Evolutionary conservation across 1,140 invertebrate genomes (phyloP).

Genomic region (Panagrolaimus sp.): DNA sequence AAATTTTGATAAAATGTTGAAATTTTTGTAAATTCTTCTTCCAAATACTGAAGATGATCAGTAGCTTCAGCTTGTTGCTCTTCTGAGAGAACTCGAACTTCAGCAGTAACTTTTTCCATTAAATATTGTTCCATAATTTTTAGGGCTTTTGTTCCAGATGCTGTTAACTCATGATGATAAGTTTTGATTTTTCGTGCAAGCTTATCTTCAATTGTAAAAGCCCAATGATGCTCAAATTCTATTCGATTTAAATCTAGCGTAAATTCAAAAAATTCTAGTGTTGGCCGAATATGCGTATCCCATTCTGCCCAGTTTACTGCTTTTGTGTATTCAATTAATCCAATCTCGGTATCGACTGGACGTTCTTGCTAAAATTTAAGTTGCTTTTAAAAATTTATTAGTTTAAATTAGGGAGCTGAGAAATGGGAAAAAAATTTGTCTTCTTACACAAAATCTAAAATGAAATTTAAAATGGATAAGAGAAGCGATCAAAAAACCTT

Average conservation of each 20-base stretch:
- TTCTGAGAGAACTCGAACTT: neutral
- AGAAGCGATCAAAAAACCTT: too few species aligned
- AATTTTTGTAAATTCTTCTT: neutral
- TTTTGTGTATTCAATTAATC: slow-evolving; percentile 20
- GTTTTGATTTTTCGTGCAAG: slow-evolving; percentile 1
- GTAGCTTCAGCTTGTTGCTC: neutral
- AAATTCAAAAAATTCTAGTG: slow-evolving; percentile 21
- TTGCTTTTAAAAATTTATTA: too few species aligned
- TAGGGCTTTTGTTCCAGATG: neutral
- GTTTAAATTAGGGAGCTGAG: too few species aligned
- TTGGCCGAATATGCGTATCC: slow-evolving; percentile 13
- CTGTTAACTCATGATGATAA: neutral
- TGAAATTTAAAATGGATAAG: too few species aligned
- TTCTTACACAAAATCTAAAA: too few species aligned
- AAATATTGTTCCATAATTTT: neutral
- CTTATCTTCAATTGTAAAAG: slow-evolving; percentile 26
- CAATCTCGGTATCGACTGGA: slow-evolving; percentile 32
- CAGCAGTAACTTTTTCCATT: slow-evolving; percentile 4
- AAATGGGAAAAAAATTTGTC: too few species aligned
- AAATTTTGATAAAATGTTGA: neutral
- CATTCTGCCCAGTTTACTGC: slow-evolving; percentile 28
- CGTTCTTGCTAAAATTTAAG: slow-evolving; percentile 18
- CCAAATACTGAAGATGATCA: neutral
- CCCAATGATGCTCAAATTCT: slow-evolving; percentile 44
- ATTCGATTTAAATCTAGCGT: slow-evolving; percentile 32